phyloP scores from a whole-genome alignment of 1,140 invertebrate species.

The Micrasema minimum region DNA sequence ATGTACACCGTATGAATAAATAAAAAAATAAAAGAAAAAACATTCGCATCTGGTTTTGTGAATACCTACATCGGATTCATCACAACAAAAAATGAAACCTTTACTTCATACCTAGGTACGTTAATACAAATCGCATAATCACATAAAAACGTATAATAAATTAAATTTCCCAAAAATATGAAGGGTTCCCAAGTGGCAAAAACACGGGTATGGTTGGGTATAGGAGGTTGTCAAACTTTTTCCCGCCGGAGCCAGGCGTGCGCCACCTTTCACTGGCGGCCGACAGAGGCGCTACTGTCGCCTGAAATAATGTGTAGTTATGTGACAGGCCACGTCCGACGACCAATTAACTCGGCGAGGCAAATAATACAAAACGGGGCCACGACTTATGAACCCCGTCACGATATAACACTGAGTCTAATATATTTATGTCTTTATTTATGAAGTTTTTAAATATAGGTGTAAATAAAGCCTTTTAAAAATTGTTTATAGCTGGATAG shows the following conservation, averaged over 20 bases:
- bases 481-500: no score
- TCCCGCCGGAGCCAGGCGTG: conserved; percentile 29
- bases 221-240: conserved; percentile 12
- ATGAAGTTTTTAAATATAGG: no score
- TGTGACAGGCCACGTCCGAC: conserved; percentile 52
- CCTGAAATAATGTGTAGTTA: conserved; percentile 54
- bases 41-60: no score
- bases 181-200: conserved; percentile 4
- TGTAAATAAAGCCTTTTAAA: no score
- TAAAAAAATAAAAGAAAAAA: no score
- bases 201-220: no score
- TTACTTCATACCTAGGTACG: no score
- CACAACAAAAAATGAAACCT: no score
- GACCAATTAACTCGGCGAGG: conserved; percentile 52
- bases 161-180: conserved; percentile 32
- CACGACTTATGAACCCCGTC: conserved; percentile 37
- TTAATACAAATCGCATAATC: conserved; percentile 29
- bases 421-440: no score
- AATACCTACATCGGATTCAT: no score
- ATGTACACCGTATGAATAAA: no score
- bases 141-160: conserved; percentile 30
- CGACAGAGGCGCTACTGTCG: conserved; percentile 37
- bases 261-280: conserved; percentile 48
- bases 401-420: no score
- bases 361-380: conserved; percentile 45